A percentile compares a stretch with the other conserved stretches of the same genome.
phyloP scores from a whole-genome alignment of 2,113 vertebrate species.

The Xenus cinereus region DNA sequence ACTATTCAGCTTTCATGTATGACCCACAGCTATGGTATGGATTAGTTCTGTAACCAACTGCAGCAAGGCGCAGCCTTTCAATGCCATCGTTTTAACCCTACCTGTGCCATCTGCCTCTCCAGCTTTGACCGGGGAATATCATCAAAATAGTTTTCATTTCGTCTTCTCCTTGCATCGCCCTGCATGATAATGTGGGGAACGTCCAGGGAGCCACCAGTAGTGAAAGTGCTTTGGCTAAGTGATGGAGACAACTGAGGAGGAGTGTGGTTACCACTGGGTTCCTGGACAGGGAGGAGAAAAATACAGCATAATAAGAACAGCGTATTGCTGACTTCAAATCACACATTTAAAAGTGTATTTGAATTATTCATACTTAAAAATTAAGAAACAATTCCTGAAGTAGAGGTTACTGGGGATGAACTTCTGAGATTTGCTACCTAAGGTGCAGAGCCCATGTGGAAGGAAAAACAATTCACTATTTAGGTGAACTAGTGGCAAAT shows the following conservation, averaged over 20 bases:
- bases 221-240: slow-evolving; percentile 92
- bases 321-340: slow-evolving; percentile 26
- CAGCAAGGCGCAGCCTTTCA: background rate
- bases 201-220: slow-evolving; percentile 96
- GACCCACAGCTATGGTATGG: background rate
- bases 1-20: background rate
- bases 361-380: slow-evolving; percentile 23
- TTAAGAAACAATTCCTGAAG: background rate
- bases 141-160: slow-evolving; percentile 98
- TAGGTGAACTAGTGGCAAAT: background rate
- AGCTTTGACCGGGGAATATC: slow-evolving; percentile 98
- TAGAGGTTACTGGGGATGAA: background rate
- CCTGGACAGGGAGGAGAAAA: slow-evolving; percentile 78
- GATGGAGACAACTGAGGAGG: slow-evolving; percentile 97
- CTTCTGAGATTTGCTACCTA: background rate
- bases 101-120: slow-evolving; percentile 99
- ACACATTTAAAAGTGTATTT: background rate
- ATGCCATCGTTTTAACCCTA: slow-evolving; percentile 69
- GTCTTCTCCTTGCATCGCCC: slow-evolving; percentile 96
- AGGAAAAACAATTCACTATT: background rate
- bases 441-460: background rate
- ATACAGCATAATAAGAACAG: slow-evolving; percentile 45
- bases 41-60: background rate
- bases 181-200: slow-evolving; percentile 99
- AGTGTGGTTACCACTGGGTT: slow-evolving; percentile 95